These are phyloP conservation scores for Chauna torquata DNA, from an alignment of 2,113 vertebrate genomes.

Conservation along the genomic window DNA sequence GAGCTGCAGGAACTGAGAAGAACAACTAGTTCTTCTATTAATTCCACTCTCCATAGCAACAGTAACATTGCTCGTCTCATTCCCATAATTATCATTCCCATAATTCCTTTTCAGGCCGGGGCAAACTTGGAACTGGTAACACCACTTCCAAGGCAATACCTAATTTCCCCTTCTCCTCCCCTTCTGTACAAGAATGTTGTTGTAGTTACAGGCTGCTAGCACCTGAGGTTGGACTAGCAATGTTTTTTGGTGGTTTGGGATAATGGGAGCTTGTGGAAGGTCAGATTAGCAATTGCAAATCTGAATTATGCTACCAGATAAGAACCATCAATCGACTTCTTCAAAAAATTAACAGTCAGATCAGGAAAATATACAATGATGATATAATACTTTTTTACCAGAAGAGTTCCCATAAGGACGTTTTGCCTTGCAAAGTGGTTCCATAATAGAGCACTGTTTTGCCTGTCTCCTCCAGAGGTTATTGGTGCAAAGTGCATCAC, in stretches of 20 bases:
- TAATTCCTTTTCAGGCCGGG: neutral
- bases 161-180: neutral
- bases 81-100: neutral
- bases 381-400: neutral
- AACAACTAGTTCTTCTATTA: neutral
- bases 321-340: neutral
- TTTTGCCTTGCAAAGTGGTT: neutral
- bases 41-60: neutral
- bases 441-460: neutral
- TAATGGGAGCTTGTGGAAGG: neutral
- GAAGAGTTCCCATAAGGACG: neutral
- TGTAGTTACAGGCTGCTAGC: neutral
- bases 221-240: neutral
- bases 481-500: neutral
- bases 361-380: neutral
- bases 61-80: neutral
- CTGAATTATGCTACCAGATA: neutral
- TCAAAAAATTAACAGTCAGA: neutral
- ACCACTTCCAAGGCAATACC: neutral
- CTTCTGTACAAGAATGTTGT: neutral
- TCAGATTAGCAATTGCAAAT: neutral
- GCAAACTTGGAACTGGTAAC: neutral
- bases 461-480: neutral
- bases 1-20: neutral
- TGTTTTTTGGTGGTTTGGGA: neutral